Base-by-base conservation (phyloP, 2,888 invertebrate species). In the Cataglyphis cursor region DNA sequence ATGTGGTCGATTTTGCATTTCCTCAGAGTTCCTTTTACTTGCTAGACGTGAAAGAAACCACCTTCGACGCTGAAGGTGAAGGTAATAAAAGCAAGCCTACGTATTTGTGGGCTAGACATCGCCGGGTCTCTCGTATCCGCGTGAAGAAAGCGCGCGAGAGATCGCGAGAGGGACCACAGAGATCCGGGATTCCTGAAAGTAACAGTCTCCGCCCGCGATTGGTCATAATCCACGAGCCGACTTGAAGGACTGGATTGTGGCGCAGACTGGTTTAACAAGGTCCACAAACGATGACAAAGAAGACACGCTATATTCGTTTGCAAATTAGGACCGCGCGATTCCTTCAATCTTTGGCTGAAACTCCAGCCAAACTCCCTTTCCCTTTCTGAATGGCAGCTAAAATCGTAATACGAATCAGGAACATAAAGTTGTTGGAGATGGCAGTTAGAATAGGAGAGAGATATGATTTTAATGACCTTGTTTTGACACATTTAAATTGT, bases 261-360 rank as follows among this genome's bases (percentile, higher is more conserved):
- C 73, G 64, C n/a, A 80, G 89, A 91, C 90, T 89, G 91, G 91
- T 90, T 90, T 87, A 89, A 83, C 91, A 89, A 90, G 90, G 66
- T 90, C 76, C 73, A 73, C 73, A 48, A 62, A 68, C 66, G 54
- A 61, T 80, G 81, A 83, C 84, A 81, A 87, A 84, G 74, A 81
- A 81, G 75, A 80, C 81, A 59, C 74, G n/a, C 51, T 12, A 4
- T n/a, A 10, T 59, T 35, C n/a, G 21, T 24, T 54, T 44, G 59
- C 48, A 31, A 62, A 48, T 74, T 62, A 64, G 24, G 5, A 24
- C 21, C 62, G 31, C 6, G 31, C 31, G 44, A 59, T 21, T 62
- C 61, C 44, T 64, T 31, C 15, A 28, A 57, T 24, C 31, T 35
- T 21, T 10, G 35, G 38, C 3, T 51, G 18, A 12, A 5, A 12